Conservation (phyloP, 2,888 invertebrate genomes). For the Leucophenga montana region DNA sequence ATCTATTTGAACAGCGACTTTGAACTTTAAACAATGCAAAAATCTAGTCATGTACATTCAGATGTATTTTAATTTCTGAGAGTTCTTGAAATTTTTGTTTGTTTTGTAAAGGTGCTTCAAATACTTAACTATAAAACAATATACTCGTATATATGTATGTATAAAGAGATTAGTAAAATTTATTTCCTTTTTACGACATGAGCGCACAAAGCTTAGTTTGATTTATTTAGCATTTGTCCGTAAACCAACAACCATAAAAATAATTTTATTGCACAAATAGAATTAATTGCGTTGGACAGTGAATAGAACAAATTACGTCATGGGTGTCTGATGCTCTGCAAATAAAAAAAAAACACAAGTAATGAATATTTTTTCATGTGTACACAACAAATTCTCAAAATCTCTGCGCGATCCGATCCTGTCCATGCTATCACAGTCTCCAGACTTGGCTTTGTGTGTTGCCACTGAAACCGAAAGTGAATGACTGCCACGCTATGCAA, state of each 20-base stretch:
- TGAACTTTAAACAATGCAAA: slow-evolving; percentile 16
- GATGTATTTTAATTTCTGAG: not conserved
- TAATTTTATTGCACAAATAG: slow-evolving; percentile 2
- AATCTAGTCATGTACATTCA: not conserved
- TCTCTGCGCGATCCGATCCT: not conserved
- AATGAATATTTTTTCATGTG: not conserved
- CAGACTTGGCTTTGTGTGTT: not conserved
- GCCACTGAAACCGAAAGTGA: slow-evolving; percentile 14
- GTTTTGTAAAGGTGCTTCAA: not conserved
- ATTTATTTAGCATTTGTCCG: not conserved
- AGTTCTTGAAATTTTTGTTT: not conserved
- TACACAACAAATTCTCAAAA: too few species aligned
- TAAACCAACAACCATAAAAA: not conserved
- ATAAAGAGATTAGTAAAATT: too few species aligned
- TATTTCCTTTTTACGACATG: too few species aligned
- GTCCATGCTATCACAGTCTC: not conserved
- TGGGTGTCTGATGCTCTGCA: not conserved
- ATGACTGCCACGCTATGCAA: slow-evolving; percentile 19
- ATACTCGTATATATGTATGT: not conserved
- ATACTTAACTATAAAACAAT: not conserved
- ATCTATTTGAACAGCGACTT: not conserved
- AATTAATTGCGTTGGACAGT: not conserved
- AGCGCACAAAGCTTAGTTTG: not conserved
- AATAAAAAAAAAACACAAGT: not conserved
- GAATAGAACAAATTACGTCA: not conserved